Percentiles rank a stretch among this genome's conserved stretches.
Conservation (phyloP, 2,797 vertebrate species). For the Hippocampus kuda region DNA sequence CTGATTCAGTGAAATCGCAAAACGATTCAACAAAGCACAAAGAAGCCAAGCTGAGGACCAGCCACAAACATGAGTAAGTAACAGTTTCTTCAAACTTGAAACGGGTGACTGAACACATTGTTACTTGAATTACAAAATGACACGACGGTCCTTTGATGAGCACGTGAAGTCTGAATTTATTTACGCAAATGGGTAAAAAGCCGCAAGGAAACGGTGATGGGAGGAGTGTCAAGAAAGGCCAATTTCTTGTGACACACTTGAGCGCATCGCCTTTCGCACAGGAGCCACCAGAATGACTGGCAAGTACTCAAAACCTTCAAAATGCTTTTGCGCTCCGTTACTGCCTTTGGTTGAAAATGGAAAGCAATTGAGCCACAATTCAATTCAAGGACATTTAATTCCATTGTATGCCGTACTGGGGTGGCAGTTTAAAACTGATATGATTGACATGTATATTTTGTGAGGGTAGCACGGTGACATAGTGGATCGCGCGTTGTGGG, state of each 20-base stretch:
- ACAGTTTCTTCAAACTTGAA: background rate
- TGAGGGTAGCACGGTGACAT: no score
- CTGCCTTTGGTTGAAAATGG: background rate
- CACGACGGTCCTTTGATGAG: no score
- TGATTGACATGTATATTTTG: no score
- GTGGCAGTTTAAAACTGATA: no score
- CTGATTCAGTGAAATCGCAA: background rate
- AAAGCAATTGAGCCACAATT: background rate
- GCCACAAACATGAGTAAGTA: background rate
- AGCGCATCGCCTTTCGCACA: background rate
- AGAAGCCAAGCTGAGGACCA: background rate
- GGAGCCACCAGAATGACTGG: constrained; percentile 41
- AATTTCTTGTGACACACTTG: constrained; percentile 10
- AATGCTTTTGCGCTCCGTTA: background rate
- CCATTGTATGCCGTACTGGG: no score
- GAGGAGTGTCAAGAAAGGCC: constrained; percentile 22
- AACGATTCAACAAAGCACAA: background rate
- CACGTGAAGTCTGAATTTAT: background rate
- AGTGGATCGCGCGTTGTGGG: no score
- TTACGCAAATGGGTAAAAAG: background rate
- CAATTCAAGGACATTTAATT: no score
- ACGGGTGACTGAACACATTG: background rate
- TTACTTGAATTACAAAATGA: background rate
- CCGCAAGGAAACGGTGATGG: constrained; percentile 7
- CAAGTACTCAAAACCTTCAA: constrained; percentile 26